These are phyloP conservation scores for Lagopus muta DNA, from an alignment of 2,113 vertebrate species.

Conservation along the genomic window DNA sequence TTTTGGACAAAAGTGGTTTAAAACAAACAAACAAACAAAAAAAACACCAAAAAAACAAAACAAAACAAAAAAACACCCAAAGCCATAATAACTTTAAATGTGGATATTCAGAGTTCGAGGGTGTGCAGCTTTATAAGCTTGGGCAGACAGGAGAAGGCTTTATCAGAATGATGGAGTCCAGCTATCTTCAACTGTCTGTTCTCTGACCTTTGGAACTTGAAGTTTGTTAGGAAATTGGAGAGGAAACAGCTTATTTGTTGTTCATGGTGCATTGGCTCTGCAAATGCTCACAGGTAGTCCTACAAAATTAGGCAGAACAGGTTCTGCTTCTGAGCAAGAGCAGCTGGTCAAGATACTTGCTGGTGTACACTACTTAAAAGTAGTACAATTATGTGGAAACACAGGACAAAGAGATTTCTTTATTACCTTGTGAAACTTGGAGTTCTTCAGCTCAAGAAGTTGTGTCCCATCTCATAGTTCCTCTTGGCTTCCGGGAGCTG, in stretches of 20 bases:
- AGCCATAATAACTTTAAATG: background rate
- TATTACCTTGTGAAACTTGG: background rate
- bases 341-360: background rate
- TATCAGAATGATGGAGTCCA: background rate
- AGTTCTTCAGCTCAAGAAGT: background rate
- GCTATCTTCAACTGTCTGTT: background rate
- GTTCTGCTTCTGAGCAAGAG: background rate
- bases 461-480: background rate
- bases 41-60: no score
- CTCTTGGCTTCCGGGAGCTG: background rate
- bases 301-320: background rate
- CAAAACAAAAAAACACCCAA: background rate
- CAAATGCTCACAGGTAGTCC: background rate
- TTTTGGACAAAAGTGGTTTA: no score
- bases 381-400: background rate
- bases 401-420: background rate
- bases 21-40: background rate
- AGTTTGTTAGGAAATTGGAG: background rate
- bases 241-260: background rate
- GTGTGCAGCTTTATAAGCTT: background rate
- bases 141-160: background rate
- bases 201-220: constrained; percentile 39
- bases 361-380: background rate
- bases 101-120: background rate
- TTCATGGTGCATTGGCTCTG: background rate